Conservation (phyloP, 2,888 invertebrate species). For the Drosophila lutescens region DNA sequence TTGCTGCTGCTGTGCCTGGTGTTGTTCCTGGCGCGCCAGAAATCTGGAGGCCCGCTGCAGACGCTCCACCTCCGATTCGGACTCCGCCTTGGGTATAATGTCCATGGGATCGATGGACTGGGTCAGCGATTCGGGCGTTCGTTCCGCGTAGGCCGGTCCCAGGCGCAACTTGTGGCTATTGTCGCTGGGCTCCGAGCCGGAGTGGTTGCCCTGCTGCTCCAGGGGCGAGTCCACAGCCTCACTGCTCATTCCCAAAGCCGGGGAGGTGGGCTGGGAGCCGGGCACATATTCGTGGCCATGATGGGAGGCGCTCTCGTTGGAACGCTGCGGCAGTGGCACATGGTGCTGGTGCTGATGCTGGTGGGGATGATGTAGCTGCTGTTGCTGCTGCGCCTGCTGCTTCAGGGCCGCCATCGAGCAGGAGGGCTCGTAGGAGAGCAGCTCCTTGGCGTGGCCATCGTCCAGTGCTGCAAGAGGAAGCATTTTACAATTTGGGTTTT, state of each 20-base stretch:
- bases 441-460: constrained; percentile 68
- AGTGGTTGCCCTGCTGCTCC: constrained; percentile 66
- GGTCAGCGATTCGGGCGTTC: constrained; percentile 76
- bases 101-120: constrained; percentile 82
- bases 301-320: constrained; percentile 65
- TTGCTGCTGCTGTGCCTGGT: constrained; percentile 60
- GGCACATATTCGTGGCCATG: constrained; percentile 60
- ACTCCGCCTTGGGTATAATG: constrained; percentile 80
- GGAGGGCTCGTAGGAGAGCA: constrained; percentile 75
- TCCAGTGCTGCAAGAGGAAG: constrained; percentile 80
- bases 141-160: constrained; percentile 60
- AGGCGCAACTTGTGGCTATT: constrained; percentile 59
- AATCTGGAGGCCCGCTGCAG: constrained; percentile 57
- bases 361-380: constrained; percentile 27
- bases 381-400: constrained; percentile 50
- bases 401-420: constrained; percentile 66
- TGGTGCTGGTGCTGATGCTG: constrained; percentile 50
- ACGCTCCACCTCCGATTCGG: constrained; percentile 71
- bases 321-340: constrained; percentile 73
- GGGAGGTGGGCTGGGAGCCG: constrained; percentile 62
- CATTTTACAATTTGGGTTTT: constrained; percentile 81
- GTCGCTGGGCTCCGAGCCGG: constrained; percentile 65
- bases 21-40: constrained; percentile 61
- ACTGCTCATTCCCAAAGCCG: constrained; percentile 56
- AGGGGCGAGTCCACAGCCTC: constrained; percentile 67